A percentile compares a stretch with the other conserved stretches of the same genome.
Conservation (phyloP, 2,888 invertebrate genomes). For the Tenodera sinensis region DNA sequence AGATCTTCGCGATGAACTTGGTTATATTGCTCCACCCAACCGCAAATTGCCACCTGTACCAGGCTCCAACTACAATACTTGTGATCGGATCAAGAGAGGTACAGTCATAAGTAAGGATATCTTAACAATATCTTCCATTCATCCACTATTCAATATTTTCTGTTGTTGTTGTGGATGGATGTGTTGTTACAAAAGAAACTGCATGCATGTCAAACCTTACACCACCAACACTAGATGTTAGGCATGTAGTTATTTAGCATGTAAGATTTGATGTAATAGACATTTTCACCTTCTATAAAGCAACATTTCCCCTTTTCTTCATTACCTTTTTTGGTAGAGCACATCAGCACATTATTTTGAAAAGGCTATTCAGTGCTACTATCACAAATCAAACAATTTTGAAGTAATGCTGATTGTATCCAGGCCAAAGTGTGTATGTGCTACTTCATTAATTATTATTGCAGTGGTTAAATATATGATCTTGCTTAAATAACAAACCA, state of each 20-base stretch:
- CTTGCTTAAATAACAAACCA: no score
- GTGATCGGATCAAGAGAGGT: slow-evolving; percentile 91
- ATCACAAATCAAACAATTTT: not conserved
- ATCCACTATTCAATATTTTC: not conserved
- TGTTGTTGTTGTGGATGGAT: not conserved
- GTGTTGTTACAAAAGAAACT: not conserved
- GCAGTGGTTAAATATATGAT: no score
- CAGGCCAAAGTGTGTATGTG: no score
- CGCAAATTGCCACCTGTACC: slow-evolving; percentile 89
- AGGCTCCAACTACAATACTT: slow-evolving; percentile 90
- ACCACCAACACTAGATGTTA: not conserved
- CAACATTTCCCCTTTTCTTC: not conserved
- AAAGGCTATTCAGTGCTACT: not conserved
- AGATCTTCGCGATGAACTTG: slow-evolving; percentile 80
- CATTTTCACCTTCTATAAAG: not conserved
- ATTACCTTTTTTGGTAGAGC: not conserved
- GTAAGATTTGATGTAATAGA: not conserved
- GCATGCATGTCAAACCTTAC: not conserved
- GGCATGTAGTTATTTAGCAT: not conserved
- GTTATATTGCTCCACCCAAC: slow-evolving; percentile 91
- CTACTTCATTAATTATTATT: no score
- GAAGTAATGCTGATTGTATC: not conserved
- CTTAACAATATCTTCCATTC: not conserved
- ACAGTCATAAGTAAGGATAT: slow-evolving; percentile 79
- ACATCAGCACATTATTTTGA: not conserved